Conservation (phyloP, 2,888 invertebrate genomes). For the Ferrisia virgata region DNA sequence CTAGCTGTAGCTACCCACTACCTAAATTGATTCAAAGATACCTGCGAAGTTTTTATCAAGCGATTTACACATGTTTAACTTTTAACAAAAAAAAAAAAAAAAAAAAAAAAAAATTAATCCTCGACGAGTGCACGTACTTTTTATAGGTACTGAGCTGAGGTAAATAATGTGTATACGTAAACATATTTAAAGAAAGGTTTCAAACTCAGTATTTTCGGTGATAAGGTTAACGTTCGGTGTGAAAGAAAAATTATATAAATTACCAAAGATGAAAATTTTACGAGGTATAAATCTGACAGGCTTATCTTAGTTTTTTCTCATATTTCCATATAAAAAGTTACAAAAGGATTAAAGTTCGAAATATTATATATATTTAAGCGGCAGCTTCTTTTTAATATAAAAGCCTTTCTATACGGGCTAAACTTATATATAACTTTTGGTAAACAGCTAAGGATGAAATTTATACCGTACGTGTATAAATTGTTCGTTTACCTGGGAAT, state of each 20-base stretch:
- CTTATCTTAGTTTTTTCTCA: background rate
- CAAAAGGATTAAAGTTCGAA: slow-evolving; percentile 16
- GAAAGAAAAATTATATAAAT: background rate
- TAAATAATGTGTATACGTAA: background rate
- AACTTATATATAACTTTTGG: background rate
- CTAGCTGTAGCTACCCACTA: too few species aligned
- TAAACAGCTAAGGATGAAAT: background rate
- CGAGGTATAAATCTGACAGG: slow-evolving; percentile 1
- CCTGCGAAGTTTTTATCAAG: too few species aligned
- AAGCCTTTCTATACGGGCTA: background rate
- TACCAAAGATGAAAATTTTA: background rate
- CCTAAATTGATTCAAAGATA: too few species aligned
- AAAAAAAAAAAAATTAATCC: too few species aligned
- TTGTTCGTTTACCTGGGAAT: background rate
- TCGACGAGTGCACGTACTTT: too few species aligned
- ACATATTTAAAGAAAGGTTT: background rate
- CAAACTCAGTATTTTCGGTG: background rate
- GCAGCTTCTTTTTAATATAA: background rate
- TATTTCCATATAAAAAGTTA: background rate
- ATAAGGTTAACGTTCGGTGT: background rate
- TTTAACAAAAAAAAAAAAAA: too few species aligned
- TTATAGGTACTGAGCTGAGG: too few species aligned
- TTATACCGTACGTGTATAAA: background rate
- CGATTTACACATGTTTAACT: too few species aligned
- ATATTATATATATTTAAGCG: background rate